A percentile compares a stretch with the other conserved stretches of the same genome.
phyloP scores from a whole-genome alignment of 2,888 invertebrate species.

The Caenorhabditis plicata region DNA sequence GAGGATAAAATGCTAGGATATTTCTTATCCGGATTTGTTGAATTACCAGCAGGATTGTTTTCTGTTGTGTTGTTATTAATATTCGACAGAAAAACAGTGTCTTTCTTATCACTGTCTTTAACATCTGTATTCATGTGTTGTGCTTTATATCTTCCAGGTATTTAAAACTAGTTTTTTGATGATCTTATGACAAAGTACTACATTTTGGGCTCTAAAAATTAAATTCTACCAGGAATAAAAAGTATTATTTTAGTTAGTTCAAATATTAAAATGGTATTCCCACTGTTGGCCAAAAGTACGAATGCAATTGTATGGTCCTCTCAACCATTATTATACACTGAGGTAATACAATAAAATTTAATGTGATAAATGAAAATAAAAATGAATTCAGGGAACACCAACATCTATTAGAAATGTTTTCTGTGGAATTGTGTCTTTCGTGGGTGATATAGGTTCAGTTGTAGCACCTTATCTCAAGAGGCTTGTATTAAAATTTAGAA shows the following conservation, averaged over 20 bases:
- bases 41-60: constrained; percentile 58
- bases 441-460: constrained; percentile 61
- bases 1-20: constrained; percentile 62
- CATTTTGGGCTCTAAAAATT: not conserved
- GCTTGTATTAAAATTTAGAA: too few species aligned
- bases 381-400: constrained; percentile 22
- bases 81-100: constrained; percentile 33
- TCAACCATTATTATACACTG: constrained; percentile 54
- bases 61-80: constrained; percentile 34
- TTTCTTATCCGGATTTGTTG: constrained; percentile 62
- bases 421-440: constrained; percentile 51
- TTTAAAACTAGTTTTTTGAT: too few species aligned
- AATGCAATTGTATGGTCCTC: constrained; percentile 60
- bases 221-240: too few species aligned
- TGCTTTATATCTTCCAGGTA: constrained; percentile 20
- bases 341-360: constrained; percentile 28
- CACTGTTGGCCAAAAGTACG: constrained; percentile 56
- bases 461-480: constrained; percentile 59
- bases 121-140: constrained; percentile 30
- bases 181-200: not conserved
- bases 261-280: constrained; percentile 42
- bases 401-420: constrained; percentile 58
- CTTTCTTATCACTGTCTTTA: constrained; percentile 22
- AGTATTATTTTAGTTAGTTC: too few species aligned
- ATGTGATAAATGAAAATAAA: not conserved